Base-by-base conservation (phyloP, 2,888 invertebrate genomes). In the Drosophila anceps region DNA sequence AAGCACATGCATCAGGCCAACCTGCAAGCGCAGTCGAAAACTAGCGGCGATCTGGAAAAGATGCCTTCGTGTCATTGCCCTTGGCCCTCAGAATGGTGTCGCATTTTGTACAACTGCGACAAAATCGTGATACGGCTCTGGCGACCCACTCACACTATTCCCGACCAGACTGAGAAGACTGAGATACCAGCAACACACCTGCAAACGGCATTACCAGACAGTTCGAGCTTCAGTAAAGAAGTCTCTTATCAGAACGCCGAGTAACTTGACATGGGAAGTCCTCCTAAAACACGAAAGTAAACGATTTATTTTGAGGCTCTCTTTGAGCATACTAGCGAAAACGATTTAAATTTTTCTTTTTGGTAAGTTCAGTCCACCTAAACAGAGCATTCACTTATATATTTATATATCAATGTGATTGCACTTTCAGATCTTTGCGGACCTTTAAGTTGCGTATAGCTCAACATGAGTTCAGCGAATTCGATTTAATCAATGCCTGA, bases 21-120 rank as follows among this genome's bases (percentile, higher is more conserved):
- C 1, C 1, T 43, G 2, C 0, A 44, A 3, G 4, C 8, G 10
- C 10, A 18, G 0, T 10, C 8, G 10, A 58, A 37, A 4, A 13
- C 33, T 8, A n/a, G 0, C 13, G 13, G n/a, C 18, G n/a, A 63
- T 18, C 6, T 9, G 0, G 4, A 31, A 31, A 35, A 20, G 4
- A 18, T 39, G 9, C 31, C 24, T 13, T n/a, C 13, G 0, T 24
- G 57, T 13, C 33, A 1, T 3, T 70, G 59, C n/a, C 8, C 10
- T 27, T 75, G 76, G 66, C 76, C 75, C 7, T 0, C 10, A 4
- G n/a, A 29, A 20, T 73, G 69, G 75, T 74, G 69, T 61, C 75
- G 54, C 10, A 1, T 61, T 7, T 15, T 74, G 7, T 48, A n/a
- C 27, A 61, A 44, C 8, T 58, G 69, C 12, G 29, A 39, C 8